Evolutionary conservation across 2,888 invertebrate species (phyloP).

Genomic region (Synergus umbraculus): DNA sequence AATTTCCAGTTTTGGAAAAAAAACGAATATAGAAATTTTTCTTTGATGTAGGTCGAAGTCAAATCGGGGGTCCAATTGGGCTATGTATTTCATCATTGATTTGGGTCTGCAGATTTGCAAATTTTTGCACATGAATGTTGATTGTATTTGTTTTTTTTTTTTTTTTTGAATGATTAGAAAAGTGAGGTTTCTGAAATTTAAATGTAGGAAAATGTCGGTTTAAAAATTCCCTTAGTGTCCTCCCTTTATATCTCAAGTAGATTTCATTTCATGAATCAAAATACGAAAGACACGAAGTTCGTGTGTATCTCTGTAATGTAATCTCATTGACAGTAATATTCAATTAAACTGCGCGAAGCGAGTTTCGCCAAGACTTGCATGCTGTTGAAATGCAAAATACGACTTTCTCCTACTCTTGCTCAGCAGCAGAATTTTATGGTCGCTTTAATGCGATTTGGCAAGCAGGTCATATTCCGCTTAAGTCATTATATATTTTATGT

Average conservation of each 20-base stretch:
- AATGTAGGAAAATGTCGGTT: slow-evolving; percentile 6
- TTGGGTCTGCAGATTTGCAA: too few relatives aligned
- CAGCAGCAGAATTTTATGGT: slow-evolving; percentile 25
- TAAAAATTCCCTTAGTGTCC: not conserved
- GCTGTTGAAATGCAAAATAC: slow-evolving; percentile 28
- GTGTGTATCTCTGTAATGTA: slow-evolving; percentile 7
- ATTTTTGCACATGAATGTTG: too few relatives aligned
- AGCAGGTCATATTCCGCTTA: not conserved
- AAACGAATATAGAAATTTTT: too few relatives aligned
- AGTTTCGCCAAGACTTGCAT: slow-evolving; percentile 6
- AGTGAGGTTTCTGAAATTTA: not conserved
- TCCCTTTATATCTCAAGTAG: not conserved
- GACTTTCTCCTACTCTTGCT: slow-evolving; percentile 8
- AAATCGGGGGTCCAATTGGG: too few relatives aligned
- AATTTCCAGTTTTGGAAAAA: not conserved
- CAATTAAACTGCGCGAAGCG: slow-evolving; percentile 9
- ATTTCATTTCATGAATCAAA: slow-evolving; percentile 32
- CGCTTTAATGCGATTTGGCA: slow-evolving; percentile 20
- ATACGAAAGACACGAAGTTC: slow-evolving; percentile 4
- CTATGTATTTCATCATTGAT: too few relatives aligned
- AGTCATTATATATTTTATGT: not conserved
- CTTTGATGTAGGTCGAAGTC: too few relatives aligned
- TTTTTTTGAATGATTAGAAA: not conserved
- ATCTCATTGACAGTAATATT: slow-evolving; percentile 37
- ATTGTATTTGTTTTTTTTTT: too few relatives aligned